Evolutionary conservation across 2,888 invertebrate species (phyloP).

Genomic region (Heteromyza rotundicornis): DNA sequence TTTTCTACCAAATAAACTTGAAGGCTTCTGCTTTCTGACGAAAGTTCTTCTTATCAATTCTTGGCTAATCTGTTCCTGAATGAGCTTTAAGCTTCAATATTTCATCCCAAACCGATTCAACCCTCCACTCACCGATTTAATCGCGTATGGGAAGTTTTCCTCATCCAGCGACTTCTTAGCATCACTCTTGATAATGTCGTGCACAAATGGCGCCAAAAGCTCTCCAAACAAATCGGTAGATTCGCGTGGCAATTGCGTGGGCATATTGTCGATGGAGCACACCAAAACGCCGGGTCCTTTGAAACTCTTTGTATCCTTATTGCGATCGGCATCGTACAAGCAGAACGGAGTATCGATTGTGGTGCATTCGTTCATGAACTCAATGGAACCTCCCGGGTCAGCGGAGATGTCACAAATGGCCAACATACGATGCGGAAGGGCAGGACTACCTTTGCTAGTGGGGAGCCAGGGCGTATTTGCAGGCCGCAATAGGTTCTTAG

Average conservation of each 20-base stretch:
- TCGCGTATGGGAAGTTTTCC: constrained; percentile 69
- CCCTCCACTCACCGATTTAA: constrained; percentile 59
- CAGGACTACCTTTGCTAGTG: constrained; percentile 84
- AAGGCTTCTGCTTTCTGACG: too few species aligned
- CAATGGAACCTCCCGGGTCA: constrained; percentile 97
- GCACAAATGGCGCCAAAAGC: constrained; percentile 84
- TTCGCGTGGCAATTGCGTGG: constrained; percentile 96
- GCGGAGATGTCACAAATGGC: constrained; percentile 99
- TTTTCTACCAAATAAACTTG: too few species aligned
- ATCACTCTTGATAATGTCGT: constrained; percentile 87
- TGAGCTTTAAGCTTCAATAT: too few species aligned
- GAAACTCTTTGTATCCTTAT: constrained; percentile 95
- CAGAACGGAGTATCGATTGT: constrained; percentile 99
- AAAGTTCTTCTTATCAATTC: too few species aligned
- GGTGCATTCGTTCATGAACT: constrained; percentile 99
- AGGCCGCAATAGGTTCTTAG: constrained; percentile 89
- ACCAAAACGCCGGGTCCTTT: constrained; percentile 96
- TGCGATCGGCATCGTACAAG: constrained; percentile 98
- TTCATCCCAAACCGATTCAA: too few species aligned
- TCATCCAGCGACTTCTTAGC: constrained; percentile 79
- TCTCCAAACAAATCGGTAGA: constrained; percentile 98
- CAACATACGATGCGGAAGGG: constrained; percentile 87
- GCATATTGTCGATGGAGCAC: constrained; percentile 99
- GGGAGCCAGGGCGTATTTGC: constrained; percentile 93
- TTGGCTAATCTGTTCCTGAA: too few species aligned